Evolutionary conservation across 1,140 invertebrate species (phyloP).

Genomic region (Dinothrombium tinctorium): DNA sequence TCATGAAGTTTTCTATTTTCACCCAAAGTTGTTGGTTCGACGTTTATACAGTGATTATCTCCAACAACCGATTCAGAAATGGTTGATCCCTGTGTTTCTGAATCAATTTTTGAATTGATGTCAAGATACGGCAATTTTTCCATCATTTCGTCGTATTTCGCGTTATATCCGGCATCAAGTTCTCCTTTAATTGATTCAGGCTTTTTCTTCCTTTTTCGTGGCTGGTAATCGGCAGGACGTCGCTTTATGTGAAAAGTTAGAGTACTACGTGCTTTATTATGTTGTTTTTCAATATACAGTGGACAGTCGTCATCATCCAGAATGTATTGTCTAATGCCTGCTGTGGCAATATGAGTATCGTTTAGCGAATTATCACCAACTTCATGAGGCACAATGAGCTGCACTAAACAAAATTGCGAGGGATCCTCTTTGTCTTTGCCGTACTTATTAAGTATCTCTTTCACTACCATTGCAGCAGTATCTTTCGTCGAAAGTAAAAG

Average conservation of each 20-base stretch:
- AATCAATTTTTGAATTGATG: not conserved
- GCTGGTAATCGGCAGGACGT: constrained; percentile 63
- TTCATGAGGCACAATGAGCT: constrained; percentile 29
- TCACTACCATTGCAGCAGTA: constrained; percentile 65
- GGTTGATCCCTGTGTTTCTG: not conserved
- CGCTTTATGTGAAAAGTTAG: constrained; percentile 82
- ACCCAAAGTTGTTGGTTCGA: constrained; percentile 21
- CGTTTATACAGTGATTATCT: too few species aligned
- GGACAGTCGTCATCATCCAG: constrained; percentile 93
- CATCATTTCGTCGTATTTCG: not conserved
- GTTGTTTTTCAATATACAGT: constrained; percentile 42
- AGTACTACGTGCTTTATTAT: constrained; percentile 37
- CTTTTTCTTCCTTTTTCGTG: constrained; percentile 72
- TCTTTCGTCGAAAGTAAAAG: constrained; percentile 77
- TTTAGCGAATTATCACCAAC: constrained; percentile 1
- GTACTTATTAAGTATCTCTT: constrained; percentile 93
- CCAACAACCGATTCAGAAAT: too few species aligned
- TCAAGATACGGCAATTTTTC: not conserved
- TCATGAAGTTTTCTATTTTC: too few species aligned
- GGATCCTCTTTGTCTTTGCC: constrained; percentile 69
- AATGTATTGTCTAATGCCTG: constrained; percentile 41
- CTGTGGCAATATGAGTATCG: not conserved
- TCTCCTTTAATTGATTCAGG: constrained; percentile 21
- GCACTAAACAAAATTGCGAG: constrained; percentile 71
- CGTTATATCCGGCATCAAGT: too few species aligned